Evolutionary conservation across 2,888 invertebrate genomes (phyloP).

Genomic region (Heliconius charithonia): DNA sequence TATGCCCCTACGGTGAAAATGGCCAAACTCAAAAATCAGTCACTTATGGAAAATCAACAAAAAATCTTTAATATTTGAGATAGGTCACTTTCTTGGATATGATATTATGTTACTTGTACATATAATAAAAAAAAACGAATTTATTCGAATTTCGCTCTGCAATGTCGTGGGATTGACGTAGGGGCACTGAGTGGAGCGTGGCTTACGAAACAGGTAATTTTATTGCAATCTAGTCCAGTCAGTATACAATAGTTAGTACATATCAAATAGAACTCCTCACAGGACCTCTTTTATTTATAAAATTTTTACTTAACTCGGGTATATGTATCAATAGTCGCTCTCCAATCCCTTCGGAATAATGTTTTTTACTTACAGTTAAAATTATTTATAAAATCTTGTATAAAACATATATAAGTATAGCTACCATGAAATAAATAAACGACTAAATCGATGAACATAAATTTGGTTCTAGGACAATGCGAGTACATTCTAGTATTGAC

Average conservation of each 20-base stretch:
- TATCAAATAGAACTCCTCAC: conserved; percentile 2
- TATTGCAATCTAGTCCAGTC: neutral
- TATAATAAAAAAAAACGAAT: neutral
- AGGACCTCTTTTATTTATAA: conserved; percentile 59
- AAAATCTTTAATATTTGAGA: neutral
- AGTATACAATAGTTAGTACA: conserved; percentile 5
- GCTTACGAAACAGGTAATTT: neutral
- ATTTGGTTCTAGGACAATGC: conserved; percentile 9
- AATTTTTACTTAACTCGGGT: conserved; percentile 42
- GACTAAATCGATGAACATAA: conserved; percentile 13
- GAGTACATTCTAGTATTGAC: neutral
- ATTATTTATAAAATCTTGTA: conserved; percentile 21
- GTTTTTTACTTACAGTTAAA: neutral
- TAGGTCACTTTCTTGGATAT: neutral
- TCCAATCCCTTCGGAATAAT: neutral
- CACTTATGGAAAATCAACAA: neutral
- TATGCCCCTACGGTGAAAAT: neutral
- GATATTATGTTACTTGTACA: neutral
- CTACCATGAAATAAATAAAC: conserved; percentile 10
- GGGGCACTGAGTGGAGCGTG: neutral
- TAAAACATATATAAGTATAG: conserved; percentile 18
- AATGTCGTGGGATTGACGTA: neutral
- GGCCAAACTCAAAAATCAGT: neutral
- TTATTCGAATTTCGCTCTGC: neutral
- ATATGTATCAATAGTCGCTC: neutral